Percentiles rank a stretch among this genome's conserved stretches.
These are phyloP conservation scores for Apis mellifera DNA, from an alignment of 1,140 invertebrate genomes.

Conservation along the genomic window Amel_HAv3.1 CM009935.2:1798001-1798500, in stretches of 20 bases:
- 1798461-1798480: background rate
- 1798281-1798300: constrained; percentile 27
- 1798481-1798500: background rate
- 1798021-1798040: background rate
- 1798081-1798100: background rate
- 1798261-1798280: constrained; percentile 26
- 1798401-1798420: background rate
- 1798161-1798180: constrained; percentile 45
- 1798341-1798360: background rate
- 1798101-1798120: constrained; percentile 13
- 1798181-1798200: constrained; percentile 20
- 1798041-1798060: background rate
- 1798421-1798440: background rate
- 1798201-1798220: background rate
- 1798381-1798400: background rate
- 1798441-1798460: background rate
- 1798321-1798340: background rate
- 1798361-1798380: no score
- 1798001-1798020: background rate
- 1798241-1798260: constrained; percentile 21
- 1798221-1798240: constrained; percentile 8
- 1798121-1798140: constrained; percentile 44
- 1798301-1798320: constrained; percentile 16
- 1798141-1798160: constrained; percentile 48
- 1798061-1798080: background rate